Conservation (phyloP, 2,888 invertebrate genomes). For the Meandrusa payeni region DNA sequence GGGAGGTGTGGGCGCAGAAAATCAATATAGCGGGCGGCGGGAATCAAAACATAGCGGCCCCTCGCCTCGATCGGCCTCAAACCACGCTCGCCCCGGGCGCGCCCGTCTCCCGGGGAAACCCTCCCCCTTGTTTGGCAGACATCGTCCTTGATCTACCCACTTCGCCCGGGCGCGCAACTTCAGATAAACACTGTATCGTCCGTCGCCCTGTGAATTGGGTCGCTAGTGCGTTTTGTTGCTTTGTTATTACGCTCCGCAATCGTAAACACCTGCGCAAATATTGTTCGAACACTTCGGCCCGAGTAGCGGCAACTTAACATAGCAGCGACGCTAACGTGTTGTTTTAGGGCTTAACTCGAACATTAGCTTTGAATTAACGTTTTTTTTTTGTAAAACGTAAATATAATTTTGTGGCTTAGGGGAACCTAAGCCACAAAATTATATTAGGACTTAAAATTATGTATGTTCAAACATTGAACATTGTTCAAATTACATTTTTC, state of each 20-base stretch:
- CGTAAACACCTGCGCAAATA: conserved; percentile 26
- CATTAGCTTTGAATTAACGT: too few relatives aligned
- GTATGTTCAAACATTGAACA: too few relatives aligned
- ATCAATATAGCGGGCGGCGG: conserved; percentile 76
- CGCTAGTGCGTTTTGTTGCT: conserved; percentile 64
- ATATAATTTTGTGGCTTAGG: too few relatives aligned
- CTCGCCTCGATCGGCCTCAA: conserved; percentile 23
- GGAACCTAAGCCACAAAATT: too few relatives aligned
- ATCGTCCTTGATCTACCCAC: conserved; percentile 77
- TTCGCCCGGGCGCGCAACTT: conserved; percentile 68
- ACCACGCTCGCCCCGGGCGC: conserved; percentile 25
- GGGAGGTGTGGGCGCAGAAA: conserved; percentile 60
- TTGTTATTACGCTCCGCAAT: conserved; percentile 32
- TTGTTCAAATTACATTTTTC: too few relatives aligned
- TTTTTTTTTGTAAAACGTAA: too few relatives aligned
- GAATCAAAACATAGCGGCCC: conserved; percentile 75
- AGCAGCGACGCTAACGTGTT: conserved; percentile 3
- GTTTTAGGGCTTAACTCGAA: conserved; percentile 13
- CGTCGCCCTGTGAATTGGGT: conserved; percentile 73
- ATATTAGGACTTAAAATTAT: too few relatives aligned
- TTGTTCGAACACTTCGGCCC: conserved; percentile 4
- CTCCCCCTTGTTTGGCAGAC: conserved; percentile 79
- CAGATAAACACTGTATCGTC: conserved; percentile 74
- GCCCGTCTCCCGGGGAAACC: conserved; percentile 69
- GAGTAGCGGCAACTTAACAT: conserved; percentile 6